These are phyloP conservation scores for Galerucella calmariensis DNA, from an alignment of 2,888 invertebrate species.

Conservation along the genomic window DNA sequence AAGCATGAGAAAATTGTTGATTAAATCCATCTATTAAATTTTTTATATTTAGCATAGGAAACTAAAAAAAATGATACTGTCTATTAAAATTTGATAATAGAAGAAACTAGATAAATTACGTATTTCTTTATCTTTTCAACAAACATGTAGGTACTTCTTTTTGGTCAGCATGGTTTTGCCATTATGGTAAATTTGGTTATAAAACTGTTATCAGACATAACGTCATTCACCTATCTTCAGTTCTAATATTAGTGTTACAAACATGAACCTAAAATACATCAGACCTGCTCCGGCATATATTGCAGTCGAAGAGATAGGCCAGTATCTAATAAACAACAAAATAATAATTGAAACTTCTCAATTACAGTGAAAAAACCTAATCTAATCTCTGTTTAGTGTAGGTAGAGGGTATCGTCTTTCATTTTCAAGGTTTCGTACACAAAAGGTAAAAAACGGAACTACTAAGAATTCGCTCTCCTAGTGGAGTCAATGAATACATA, in stretches of 20 bases:
- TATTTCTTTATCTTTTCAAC: too few species aligned
- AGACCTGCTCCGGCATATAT: neutral
- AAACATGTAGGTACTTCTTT: neutral
- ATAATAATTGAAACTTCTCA: neutral
- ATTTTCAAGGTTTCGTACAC: too few species aligned
- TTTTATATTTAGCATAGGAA: too few species aligned
- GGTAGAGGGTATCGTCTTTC: too few species aligned
- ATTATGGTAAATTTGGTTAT: neutral
- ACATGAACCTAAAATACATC: neutral
- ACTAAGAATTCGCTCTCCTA: too few species aligned
- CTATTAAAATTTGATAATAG: too few species aligned
- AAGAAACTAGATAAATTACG: too few species aligned
- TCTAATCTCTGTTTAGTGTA: too few species aligned
- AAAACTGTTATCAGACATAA: neutral
- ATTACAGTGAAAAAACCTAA: too few species aligned
- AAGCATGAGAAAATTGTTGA: constrained; percentile 10
- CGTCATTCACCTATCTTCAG: neutral
- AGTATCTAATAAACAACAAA: neutral
- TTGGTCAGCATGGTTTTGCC: neutral
- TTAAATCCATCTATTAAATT: constrained; percentile 1
- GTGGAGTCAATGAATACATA: too few species aligned
- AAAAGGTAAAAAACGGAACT: too few species aligned
- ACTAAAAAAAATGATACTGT: too few species aligned
- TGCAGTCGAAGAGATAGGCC: neutral
- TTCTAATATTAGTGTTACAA: constrained; percentile 3